Base-by-base conservation (phyloP, 2,888 invertebrate species). In the Thymelicus sylvestris region DNA sequence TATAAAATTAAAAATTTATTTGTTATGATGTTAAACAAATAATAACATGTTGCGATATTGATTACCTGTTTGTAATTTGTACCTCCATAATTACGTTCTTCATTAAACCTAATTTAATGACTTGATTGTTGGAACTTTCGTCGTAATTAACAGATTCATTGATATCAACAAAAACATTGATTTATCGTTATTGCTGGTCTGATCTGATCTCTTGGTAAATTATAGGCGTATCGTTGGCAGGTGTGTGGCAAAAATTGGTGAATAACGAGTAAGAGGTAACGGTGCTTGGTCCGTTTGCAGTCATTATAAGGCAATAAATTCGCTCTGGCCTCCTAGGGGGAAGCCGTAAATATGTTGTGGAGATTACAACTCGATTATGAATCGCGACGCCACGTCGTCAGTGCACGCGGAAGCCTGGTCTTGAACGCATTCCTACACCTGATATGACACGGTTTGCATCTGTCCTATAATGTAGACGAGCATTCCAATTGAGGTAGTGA, bases 281-380 rank as follows among this genome's bases (percentile, higher is more conserved):
- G 82, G 83, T 84, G 82, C 78, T 81, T 78, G 84, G 85, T 84
- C 86, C 85, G 84, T 80, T 75, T 75, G 65, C 69, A 77, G 78
- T 83, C 81, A 88, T 88, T 89, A 87, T 85, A 90, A 81, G 72
- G 83, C 83, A 77, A 87, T 90, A 84, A 87, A 89, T 85, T 81
- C 78, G 50, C 70, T 72, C 24, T 38, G 12, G 63, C 24, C 13
- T 64, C 55, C 39, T 63, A 57, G 63, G 59, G n/a, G 69, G 64
- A 70, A 70, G 59, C 69, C 64, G 69, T 69, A 67, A 62, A 62
- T 62, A 69, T 39, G 69, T 41, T 64, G 69, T 64, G 41, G 64
- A 64, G 69, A 69, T 69, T 64, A 69, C 69, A 69, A 65, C 69
- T 69, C 64, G 69, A 69, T 69, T 69, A 69, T 69, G 69, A 69